phyloP scores from a whole-genome alignment of 2,797 vertebrate genomes.

The Gallirallus australis region DNA sequence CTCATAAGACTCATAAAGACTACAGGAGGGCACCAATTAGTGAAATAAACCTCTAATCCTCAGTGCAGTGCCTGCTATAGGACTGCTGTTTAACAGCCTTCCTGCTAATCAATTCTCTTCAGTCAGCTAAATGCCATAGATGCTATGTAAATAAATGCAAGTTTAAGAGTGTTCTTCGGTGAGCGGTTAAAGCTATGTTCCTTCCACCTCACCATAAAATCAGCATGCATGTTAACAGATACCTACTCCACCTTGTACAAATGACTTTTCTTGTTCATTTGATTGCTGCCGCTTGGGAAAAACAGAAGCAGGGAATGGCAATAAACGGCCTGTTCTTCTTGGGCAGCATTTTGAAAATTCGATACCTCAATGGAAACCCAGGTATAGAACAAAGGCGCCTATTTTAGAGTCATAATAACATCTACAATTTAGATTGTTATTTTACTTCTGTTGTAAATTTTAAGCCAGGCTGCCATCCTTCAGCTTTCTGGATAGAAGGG shows the following conservation, averaged over 20 bases:
- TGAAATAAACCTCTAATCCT: slow-evolving; percentile 63
- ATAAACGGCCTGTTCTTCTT: background rate
- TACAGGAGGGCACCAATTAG: slow-evolving; percentile 67
- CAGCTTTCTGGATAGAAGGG: background rate
- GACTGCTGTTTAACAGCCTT: slow-evolving; percentile 65
- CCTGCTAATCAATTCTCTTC: slow-evolving; percentile 72
- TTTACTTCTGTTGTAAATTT: background rate
- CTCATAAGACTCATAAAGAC: slow-evolving; percentile 68
- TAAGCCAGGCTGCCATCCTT: background rate
- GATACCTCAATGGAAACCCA: background rate
- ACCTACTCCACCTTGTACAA: slow-evolving; percentile 46
- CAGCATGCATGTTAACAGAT: slow-evolving; percentile 48
- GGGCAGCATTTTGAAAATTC: background rate
- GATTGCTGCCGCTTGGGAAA: background rate
- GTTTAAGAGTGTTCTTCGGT: slow-evolving; percentile 57
- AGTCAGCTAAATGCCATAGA: slow-evolving; percentile 59
- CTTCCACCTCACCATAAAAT: slow-evolving; percentile 57
- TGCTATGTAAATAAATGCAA: slow-evolving; percentile 68
- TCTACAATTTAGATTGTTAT: background rate
- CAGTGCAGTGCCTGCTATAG: slow-evolving; percentile 40
- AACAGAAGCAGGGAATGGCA: background rate
- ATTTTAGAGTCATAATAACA: background rate
- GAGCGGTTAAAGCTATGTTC: slow-evolving; percentile 13
- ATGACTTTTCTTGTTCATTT: slow-evolving; percentile 24
- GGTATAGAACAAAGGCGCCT: background rate